Conservation (phyloP, 2,797 vertebrate species). For the Danio jaintianensis region DNA sequence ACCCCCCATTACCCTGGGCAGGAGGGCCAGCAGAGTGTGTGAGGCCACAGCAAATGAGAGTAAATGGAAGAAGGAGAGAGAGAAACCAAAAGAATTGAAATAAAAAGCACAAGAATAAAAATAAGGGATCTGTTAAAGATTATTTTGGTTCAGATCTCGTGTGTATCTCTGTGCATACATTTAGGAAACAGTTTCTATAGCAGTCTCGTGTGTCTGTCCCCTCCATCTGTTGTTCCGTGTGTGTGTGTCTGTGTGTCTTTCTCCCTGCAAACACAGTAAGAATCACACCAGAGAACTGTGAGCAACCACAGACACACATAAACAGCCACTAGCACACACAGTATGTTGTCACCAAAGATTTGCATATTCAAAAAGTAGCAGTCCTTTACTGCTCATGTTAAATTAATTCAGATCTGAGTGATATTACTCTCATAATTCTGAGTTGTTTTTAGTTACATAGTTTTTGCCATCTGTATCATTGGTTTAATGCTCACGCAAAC, state of each 20-base stretch:
- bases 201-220: not conserved
- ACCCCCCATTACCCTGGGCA: conserved; percentile 74
- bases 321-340: not conserved
- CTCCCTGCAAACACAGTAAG: not conserved
- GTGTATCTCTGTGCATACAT: not conserved
- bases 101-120: not conserved
- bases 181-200: conserved; percentile 9
- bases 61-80: conserved; percentile 58
- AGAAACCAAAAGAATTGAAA: conserved; percentile 21
- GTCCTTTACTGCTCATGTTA: conserved; percentile 6
- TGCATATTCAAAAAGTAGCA: not conserved
- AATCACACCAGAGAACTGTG: conserved; percentile 16
- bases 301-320: not conserved
- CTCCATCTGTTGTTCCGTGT: conserved; percentile 8
- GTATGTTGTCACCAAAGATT: not conserved
- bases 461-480: not conserved
- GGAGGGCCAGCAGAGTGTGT: conserved; percentile 50
- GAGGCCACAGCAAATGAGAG: conserved; percentile 48
- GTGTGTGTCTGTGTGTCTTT: not conserved
- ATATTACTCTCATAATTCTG: not conserved
- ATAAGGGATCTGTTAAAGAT: not conserved
- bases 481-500: not conserved
- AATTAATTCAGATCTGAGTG: not conserved
- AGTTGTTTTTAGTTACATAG: not conserved
- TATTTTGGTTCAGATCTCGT: not conserved